phyloP scores from a whole-genome alignment of 2,113 vertebrate genomes.

The Cyanoderma ruficeps region DNA sequence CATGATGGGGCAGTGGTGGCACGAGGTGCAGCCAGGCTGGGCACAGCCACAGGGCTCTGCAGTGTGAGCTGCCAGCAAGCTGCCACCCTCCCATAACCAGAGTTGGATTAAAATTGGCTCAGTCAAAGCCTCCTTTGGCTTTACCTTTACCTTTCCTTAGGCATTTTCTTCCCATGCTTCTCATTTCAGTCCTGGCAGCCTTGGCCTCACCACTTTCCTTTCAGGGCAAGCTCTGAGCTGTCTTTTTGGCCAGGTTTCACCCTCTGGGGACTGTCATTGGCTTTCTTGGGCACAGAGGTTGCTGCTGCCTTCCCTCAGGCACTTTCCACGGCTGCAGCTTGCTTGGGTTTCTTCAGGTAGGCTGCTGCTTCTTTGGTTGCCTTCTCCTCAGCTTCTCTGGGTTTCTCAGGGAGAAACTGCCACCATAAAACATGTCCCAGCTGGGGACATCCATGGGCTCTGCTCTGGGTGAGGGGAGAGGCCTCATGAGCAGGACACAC shows the following conservation, averaged over 20 bases:
- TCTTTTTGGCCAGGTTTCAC: neutral
- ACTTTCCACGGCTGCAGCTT: neutral
- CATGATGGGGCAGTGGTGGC: fast-evolving
- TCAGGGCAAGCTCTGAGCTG: neutral
- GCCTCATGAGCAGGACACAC: fast-evolving
- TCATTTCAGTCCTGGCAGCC: neutral
- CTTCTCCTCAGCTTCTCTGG: neutral
- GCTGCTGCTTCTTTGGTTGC: neutral
- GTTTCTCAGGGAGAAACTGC: neutral
- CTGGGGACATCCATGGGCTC: neutral
- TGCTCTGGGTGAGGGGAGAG: neutral
- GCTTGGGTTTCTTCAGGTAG: neutral
- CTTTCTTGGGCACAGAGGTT: neutral
- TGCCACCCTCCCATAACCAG: neutral
- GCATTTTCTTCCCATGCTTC: neutral
- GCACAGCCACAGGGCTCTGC: neutral
- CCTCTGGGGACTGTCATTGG: neutral
- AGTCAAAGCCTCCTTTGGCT: neutral
- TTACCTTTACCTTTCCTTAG: neutral
- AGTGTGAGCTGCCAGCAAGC: neutral
- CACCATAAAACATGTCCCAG: neutral
- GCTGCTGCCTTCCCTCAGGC: neutral
- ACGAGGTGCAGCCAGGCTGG: fast-evolving
- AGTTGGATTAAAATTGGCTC: neutral
- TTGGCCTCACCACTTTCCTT: neutral